Evolutionary conservation across 92 coral and sea anemone species (phyloP).

Genomic region (Chrysogorgia sp.): DNA sequence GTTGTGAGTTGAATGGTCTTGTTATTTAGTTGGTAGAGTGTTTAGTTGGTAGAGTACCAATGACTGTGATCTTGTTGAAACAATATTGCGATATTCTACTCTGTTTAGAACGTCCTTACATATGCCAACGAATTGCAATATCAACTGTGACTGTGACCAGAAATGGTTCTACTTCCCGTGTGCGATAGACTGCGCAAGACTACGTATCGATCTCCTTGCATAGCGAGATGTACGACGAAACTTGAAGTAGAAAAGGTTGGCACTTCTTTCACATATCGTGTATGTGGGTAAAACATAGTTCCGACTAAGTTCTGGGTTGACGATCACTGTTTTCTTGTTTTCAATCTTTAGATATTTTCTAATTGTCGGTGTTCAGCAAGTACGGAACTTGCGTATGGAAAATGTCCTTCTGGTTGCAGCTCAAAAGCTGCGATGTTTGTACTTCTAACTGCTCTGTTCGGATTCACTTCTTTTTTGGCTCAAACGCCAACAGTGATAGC

Average conservation of each 20-base stretch:
- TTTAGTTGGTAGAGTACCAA: too few relatives aligned
- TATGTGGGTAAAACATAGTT: background rate
- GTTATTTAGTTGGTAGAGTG: too few relatives aligned
- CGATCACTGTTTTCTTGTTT: background rate
- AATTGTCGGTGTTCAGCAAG: slow-evolving; percentile 30
- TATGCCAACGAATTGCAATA: background rate
- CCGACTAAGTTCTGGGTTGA: background rate
- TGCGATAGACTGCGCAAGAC: slow-evolving; percentile 7
- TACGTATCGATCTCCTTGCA: slow-evolving; percentile 28
- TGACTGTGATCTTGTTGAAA: too few relatives aligned
- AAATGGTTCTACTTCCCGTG: slow-evolving; percentile 35
- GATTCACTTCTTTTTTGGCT: slow-evolving; percentile 36
- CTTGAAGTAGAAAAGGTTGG: slow-evolving; percentile 2
- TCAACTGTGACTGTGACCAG: slow-evolving; percentile 15
- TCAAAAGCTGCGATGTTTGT: slow-evolving; percentile 34
- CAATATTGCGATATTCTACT: too few relatives aligned
- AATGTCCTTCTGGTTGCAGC: slow-evolving; percentile 19
- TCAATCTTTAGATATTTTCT: slow-evolving; percentile 9
- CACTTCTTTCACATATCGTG: background rate
- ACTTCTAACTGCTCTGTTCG: slow-evolving; percentile 30
- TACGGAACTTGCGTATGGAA: slow-evolving; percentile 17
- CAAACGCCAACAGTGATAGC: slow-evolving; percentile 42
- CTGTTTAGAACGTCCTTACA: background rate
- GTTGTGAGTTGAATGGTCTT: too few relatives aligned
- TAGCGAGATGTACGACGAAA: slow-evolving; percentile 28